These are phyloP conservation scores for Saccostrea cuccullata DNA, from an alignment of 1,140 invertebrate genomes.

Conservation along the genomic window DNA sequence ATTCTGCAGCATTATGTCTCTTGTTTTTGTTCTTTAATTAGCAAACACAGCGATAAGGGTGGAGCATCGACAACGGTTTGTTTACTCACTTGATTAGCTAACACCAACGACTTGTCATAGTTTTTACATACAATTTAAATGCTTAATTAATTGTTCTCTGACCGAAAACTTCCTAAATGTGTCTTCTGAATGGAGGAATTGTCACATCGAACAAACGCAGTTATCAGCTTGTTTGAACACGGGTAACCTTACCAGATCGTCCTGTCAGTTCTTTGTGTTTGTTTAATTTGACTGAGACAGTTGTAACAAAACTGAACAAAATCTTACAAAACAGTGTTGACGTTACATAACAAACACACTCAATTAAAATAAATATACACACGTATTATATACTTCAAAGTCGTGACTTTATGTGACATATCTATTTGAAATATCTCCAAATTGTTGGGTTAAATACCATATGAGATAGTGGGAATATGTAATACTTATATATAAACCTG, in stretches of 20 bases:
- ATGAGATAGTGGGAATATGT: background rate
- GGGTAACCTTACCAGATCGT: background rate
- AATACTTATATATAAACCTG: background rate
- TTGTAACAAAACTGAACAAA: background rate
- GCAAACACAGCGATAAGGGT: background rate
- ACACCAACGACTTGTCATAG: constrained; percentile 10
- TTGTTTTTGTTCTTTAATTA: constrained; percentile 11
- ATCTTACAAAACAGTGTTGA: background rate
- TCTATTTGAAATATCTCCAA: background rate
- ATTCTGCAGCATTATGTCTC: background rate
- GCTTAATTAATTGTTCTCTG: constrained; percentile 7
- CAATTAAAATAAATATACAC: background rate
- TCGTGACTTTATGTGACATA: constrained; percentile 5
- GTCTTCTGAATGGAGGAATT: background rate
- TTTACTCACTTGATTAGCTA: constrained; percentile 14
- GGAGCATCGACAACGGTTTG: background rate
- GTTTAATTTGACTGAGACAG: background rate
- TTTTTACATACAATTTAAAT: constrained; percentile 7
- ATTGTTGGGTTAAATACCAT: background rate
- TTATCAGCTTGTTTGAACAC: background rate
- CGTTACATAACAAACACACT: background rate
- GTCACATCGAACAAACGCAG: background rate
- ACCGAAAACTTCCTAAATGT: constrained; percentile 11
- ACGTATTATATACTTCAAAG: background rate
- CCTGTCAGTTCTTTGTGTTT: background rate